Evolutionary conservation across 1,140 invertebrate genomes (phyloP), one percentile per base, ranked within the genome.

Genomic region (Dreissena polymorpha): DNA sequence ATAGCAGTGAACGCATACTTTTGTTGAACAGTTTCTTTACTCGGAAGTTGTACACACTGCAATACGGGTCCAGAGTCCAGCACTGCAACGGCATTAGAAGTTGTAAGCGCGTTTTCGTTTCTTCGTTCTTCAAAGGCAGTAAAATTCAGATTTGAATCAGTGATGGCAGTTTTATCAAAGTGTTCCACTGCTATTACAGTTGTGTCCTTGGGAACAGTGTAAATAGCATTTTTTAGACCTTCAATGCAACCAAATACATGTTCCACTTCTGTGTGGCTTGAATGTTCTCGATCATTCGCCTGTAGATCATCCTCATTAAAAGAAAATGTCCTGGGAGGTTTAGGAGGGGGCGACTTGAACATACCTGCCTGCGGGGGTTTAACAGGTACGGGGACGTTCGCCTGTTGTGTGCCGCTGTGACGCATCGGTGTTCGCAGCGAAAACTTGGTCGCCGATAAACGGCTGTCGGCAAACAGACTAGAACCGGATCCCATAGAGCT

Each of bases 291-390:
- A 12, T 70, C 51, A 7, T 63, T 53, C 16, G 10, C 23, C 21
- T 10, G 27, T 16, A 80, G 29, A 23, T 72, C 78, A 7, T 80
- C 78, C 27, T 23, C 60, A 14, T 53, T 64, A 21, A 72, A 53
- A 21, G 78, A 80, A 80, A 50, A 57, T 27, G 69, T 80, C 51
- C 78, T 71, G 12, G 78, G 78, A 18, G 78, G 69, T 80, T 80
- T 80, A 16, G 78, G 78, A n/a, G 78, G 78, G 6, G 78, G 68
- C 21, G 14, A n/a, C 57, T 57, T 21, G 10, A 50, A 16, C 25
- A 49, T 18, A 64, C 53, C 23, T 5, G n/a, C 39, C 57, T 64
- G 10, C 51, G 18, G 25, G 23, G 78, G 78, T 49, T 50, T 80
- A 10, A 72, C 78, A 18, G 78, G 68, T 14, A 72, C 78, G 16